Evolutionary conservation across 2,113 vertebrate genomes (phyloP).

Genomic region (Neodon shergylaensis): DNA sequence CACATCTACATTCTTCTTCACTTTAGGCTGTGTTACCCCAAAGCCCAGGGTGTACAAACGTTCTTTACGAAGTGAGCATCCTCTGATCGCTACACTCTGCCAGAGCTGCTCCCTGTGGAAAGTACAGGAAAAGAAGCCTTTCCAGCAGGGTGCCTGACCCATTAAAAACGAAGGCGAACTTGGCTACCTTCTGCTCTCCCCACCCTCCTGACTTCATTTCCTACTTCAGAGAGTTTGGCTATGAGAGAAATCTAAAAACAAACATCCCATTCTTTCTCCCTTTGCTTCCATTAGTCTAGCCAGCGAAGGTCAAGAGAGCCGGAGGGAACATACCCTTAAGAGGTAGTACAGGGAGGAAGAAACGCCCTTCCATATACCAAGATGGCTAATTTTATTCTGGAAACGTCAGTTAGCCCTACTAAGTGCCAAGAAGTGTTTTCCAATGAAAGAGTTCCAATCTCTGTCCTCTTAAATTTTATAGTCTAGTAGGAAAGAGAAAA

Average conservation of each 20-base stretch:
- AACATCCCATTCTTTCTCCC: background rate
- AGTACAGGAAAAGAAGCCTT: background rate
- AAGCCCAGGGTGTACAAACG: background rate
- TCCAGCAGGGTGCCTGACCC: background rate
- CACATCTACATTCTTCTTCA: background rate
- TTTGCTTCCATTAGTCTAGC: constrained; percentile 3
- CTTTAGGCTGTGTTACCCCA: background rate
- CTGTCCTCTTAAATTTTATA: background rate
- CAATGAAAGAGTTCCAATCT: background rate
- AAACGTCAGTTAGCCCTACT: constrained; percentile 25
- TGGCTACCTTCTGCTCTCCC: background rate
- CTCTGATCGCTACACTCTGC: background rate
- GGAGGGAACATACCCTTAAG: background rate
- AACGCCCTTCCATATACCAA: background rate
- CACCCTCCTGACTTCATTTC: background rate
- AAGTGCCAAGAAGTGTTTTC: constrained; percentile 16
- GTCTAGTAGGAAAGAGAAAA: background rate
- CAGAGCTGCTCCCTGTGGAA: constrained; percentile 24
- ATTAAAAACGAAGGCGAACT: background rate
- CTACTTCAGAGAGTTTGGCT: background rate
- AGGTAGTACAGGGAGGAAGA: background rate
- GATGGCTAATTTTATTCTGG: constrained; percentile 16
- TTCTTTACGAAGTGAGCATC: background rate
- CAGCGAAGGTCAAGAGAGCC: background rate
- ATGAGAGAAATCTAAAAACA: constrained; percentile 8